phyloP scores from a whole-genome alignment of 2,113 vertebrate species.

The Ochotona princeps region DNA sequence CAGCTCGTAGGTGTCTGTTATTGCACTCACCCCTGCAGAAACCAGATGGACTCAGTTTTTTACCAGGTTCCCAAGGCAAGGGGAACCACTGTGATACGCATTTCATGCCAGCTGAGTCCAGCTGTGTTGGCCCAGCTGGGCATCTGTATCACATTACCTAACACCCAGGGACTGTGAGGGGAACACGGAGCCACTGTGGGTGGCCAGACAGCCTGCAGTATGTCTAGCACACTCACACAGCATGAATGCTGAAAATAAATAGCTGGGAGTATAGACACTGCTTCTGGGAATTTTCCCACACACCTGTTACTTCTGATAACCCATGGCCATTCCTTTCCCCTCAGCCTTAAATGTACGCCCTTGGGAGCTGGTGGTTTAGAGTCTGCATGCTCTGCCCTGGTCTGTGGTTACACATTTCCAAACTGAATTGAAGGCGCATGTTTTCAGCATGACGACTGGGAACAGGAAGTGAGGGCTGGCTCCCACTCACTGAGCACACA shows the following conservation, averaged over 20 bases:
- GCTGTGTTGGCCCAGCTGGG: not conserved
- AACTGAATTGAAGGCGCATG: not conserved
- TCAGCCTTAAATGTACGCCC: not conserved
- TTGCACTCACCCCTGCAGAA: rapidly evolving
- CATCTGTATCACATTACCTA: not conserved
- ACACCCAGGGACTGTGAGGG: not conserved
- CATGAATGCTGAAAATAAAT: not conserved
- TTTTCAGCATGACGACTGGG: not conserved
- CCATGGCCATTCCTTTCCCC: not conserved
- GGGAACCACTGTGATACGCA: too few relatives aligned
- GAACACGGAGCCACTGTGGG: not conserved
- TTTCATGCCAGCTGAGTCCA: not conserved
- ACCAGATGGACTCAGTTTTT: not conserved
- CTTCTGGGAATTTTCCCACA: not conserved
- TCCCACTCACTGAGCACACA: not conserved
- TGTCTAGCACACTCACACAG: not conserved
- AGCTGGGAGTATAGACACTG: not conserved
- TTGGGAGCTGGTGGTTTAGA: not conserved
- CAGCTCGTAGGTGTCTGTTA: not conserved
- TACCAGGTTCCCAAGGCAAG: not conserved
- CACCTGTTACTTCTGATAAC: not conserved
- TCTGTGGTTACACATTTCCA: not conserved
- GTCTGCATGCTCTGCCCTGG: not conserved
- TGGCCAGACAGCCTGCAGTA: not conserved
- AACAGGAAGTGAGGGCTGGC: not conserved